Evolutionary conservation across 2,888 invertebrate genomes (phyloP), one percentile per base, ranked within the genome.

Genomic region (Resseliella maxima): DNA sequence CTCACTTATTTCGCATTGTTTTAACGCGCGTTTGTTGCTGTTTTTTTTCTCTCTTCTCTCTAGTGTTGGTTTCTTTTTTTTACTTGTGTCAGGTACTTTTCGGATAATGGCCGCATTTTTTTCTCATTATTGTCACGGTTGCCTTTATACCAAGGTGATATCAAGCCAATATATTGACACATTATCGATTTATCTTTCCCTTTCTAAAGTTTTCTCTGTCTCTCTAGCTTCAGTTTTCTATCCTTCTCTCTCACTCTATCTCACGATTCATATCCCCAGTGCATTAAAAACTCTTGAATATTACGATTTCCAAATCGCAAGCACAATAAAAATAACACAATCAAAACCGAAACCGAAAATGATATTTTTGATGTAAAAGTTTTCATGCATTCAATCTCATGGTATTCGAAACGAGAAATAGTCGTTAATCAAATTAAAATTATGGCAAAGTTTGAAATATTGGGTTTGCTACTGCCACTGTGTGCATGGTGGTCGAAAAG

Each of bases 391-490:
- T 59, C 59, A n/a, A n/a, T 59, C 27, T 59, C 50, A 35, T 31
- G 72, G 59, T 59, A n/a, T 50, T 50, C 3, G 50, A 2, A 59
- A 59, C 24, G 24, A 50, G 46, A 24, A 31, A 72, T 31, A 72
- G 72, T 72, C 72, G 72, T 72, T 72, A 72, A 72, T 72, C 72
- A 72, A 72, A 72, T 72, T 72, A 72, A 72, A 72, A 72, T 72
- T 31, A 72, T 72, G 59, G 59, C 5, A 24, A 59, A 59, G 59
- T 59, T 59, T 59, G 59, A n/a, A 24, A 50, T 21, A 21, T 21
- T 50, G 21, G 18, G 24, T 59, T 59, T 24, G 5, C n/a, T 6
- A 24, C 24, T 72, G 18, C 15, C 1, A 72, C 0, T 72, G 31
- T 72, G 31, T 59, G 27, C 59, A 1, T 24, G 24, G 72, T 72